Base-by-base conservation (phyloP, 1,140 invertebrate genomes). In the Leptestheria dahalacensis region DNA sequence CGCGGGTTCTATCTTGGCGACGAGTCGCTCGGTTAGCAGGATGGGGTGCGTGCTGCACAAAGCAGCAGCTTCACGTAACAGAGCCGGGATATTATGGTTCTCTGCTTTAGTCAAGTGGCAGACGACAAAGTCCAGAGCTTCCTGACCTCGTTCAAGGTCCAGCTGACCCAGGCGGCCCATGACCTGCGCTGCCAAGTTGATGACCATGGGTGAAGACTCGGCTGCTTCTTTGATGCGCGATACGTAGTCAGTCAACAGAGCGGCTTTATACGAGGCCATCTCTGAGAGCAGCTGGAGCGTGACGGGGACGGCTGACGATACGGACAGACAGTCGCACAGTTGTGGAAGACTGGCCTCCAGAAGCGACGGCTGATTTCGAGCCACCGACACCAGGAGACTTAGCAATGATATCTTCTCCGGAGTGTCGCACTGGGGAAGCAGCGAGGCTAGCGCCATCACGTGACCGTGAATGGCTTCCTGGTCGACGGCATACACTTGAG, bases 401-500 rank as follows among this genome's bases (percentile, higher is more conserved):
- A 94, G 77, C 1, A 95, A 73, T 10, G 86, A 86, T 62, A 85
- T 77, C 71, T 87, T 87, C 72, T 94, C 91, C 62, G 83, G 78
- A 50, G 81, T 78, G 69, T 91, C 87, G 71, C 87, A 89, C 64
- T 82, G 80, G 1, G 85, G 82, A 26, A 94, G 72, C 18, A 94
- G 73, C 0, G 83, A 82, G 0, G 91, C 84, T 24, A 95, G 73
- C 21, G 84, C 82, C 69, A 86, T 82, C 2, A 88, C 81, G 73
- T 91, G 85, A 3, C 87, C 86, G 62, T 88, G 82, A 47, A 94
- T 79, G 1, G 86, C 82, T 66, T 90, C 84, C 18, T 83, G 83
- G 59, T 87, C 89, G 9, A 91, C 84, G 66, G 83, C 80, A 72
- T 92, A 94, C 23, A 94, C 82, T 71, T 91, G 88, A 0, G 88